Conservation (phyloP, 2,888 invertebrate genomes). For the Ferdinandea cuprea region DNA sequence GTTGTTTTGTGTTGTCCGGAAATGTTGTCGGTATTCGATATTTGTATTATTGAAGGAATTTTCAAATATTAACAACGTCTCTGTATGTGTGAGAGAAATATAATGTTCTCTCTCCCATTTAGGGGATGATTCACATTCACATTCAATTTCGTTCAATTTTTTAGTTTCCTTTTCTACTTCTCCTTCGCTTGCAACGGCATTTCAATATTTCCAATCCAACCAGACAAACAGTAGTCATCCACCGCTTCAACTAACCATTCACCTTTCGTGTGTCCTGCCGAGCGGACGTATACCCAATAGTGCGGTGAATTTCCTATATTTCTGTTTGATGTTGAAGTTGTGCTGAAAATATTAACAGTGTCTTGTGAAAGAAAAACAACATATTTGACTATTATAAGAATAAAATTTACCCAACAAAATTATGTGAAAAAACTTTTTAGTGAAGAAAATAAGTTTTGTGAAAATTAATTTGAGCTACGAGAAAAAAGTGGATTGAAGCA, state of each 20-base stretch:
- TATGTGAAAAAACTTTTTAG: constrained; percentile 18
- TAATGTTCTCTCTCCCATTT: constrained; percentile 6
- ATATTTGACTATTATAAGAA: not conserved
- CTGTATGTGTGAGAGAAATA: constrained; percentile 11
- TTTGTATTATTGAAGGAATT: constrained; percentile 17
- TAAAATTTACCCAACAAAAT: constrained; percentile 3
- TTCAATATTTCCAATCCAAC: not conserved
- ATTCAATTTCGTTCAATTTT: constrained; percentile 21
- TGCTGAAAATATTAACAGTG: not conserved
- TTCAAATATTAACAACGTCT: not conserved
- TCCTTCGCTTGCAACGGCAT: not conserved
- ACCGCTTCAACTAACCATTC: constrained; percentile 51
- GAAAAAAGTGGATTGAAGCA: not conserved
- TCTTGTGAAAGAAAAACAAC: constrained; percentile 6
- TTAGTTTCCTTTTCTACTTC: not conserved
- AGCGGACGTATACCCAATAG: constrained; percentile 29
- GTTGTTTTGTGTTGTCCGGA: not conserved
- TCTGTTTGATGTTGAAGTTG: not conserved
- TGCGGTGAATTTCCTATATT: constrained; percentile 40
- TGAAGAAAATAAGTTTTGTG: not conserved
- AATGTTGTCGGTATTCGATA: not conserved
- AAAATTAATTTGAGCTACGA: not conserved
- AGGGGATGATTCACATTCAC: constrained; percentile 40
- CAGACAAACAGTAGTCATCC: constrained; percentile 60
- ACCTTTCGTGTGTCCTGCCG: constrained; percentile 52